Evolutionary conservation across 2,888 invertebrate genomes (phyloP), one percentile per base, ranked within the genome.

Genomic region (Hylaea fasciaria): DNA sequence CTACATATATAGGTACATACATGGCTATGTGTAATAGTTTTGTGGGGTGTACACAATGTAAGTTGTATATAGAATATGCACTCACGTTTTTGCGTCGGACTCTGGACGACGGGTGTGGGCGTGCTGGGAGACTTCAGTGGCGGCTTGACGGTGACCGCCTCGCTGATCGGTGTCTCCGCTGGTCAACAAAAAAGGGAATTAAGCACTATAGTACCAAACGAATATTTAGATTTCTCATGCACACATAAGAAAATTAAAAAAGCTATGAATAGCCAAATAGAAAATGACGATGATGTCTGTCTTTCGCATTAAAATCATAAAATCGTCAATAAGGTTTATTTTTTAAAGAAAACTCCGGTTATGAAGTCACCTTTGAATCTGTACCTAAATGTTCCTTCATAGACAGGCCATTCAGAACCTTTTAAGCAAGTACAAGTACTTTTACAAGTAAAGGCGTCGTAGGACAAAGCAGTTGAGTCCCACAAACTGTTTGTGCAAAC

Each of bases 1-100:
- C 45, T 17, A 50, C 57, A 41, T n/a, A 29, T 11, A 59, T 39
- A 22, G 11, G 10, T n/a, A n/a, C n/a, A 2, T 32, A 37, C 37
- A n/a, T 51, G 48, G 54, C 57, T 55, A 53, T 57, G 52, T 66
- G 58, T 40, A 57, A 59, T 61, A 62, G 50, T 63, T 58, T 5
- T 14, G 41, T 32, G 50, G 29, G 54, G 46, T 43, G 44, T 54
- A 28, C 46, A 39, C 61, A 56, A 50, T 35, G 2, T 58, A 29
- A 44, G 32, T 59, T 16, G 54, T 53, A 43, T 17, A 16, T 29
- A 16, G 12, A 39, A 9, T 35, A 0, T 32, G 12, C 13, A 55
- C 37, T 28, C 76, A 90, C 89, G 86, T 86, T 85, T 87, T 70
- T 76, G 73, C 54, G 81, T 70, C 14, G 83, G 81, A 66, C 80